Base-by-base conservation (phyloP, 2,888 invertebrate genomes). In the Cyclophora albipunctata region DNA sequence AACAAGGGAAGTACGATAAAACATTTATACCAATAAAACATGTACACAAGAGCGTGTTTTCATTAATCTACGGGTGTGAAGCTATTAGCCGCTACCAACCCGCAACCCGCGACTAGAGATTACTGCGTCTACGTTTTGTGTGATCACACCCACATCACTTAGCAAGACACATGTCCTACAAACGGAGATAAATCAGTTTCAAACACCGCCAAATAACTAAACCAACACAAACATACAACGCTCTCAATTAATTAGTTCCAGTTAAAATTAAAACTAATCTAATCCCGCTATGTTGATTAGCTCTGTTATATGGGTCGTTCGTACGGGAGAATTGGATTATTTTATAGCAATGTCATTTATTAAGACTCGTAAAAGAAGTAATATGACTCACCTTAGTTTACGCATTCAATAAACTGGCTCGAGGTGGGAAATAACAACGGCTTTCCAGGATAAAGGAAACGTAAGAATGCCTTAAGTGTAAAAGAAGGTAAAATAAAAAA, bases 71-170 rank as follows among this genome's bases (percentile, higher is more conserved):
- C 37, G 4, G 37, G 5, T 4, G 37, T 5, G 37, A 37, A 37
- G 34, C 34, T 46, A 42, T 46, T 46, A 42, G 37, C 37, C 37
- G 5, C 37, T 37, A 37, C 4, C 4, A 37, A 37, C 4, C 37
- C 37, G 37, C 4, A 37, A 37, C 4, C 37, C 37, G 37, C 37
- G 37, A 47, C 50, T 46, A 55, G 51, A 60, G 60, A 58, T 60
- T 60, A 60, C 51, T 51, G 48, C 45, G 51, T 51, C 50, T 45
- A 33, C 44, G 45, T 45, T 44, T 45, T 46, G 45, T 46, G 45
- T 52, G 48, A 55, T 51, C 55, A 41, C 53, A 60, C 60, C 58
- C 58, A 49, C 53, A 58, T 60, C 58, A 60, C 58, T 45, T 50
- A 45, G 46, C 7, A 37, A 34, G 48, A 48, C 48, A 53, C 49